Evolutionary conservation across 1,140 invertebrate species (phyloP), one percentile per base, ranked within the genome.

Genomic region (Planococcus citri): DNA sequence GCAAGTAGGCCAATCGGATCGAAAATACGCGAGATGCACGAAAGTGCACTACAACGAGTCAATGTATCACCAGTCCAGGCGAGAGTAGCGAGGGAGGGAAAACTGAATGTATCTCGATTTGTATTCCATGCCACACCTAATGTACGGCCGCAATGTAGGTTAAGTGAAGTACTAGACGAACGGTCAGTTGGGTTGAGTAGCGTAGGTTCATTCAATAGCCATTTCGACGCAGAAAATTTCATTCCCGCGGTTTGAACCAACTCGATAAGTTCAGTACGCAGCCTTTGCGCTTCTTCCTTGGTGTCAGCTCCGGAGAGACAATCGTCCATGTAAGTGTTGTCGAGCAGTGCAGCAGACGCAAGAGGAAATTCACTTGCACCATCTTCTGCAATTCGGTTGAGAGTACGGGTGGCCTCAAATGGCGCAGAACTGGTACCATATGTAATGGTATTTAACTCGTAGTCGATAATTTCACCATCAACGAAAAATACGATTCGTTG

Each of bases 401-500:
- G 68, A 71, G 72, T 74, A 27, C 76, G 68, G n/a, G 73, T 77
- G 0, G 77, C 76, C 38, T 78, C 69, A 72, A 73, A 80, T 0
- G 78, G 74, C 9, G 78, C 78, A 1, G 72, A 73, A 4, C 74
- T 72, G 27, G 76, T 78, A 2, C 79, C 79, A 69, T 78, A 80
- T 1, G 79, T 80, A 0, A 80, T 73, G 1, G 78, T 80, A 17
- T 74, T 77, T 12, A 80, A 67, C 29, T 68, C 73, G 73, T 72
- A 80, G 10, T 69, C 74, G 69, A 72, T 73, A 4, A 79, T 61
- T 17, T 69, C 57, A 60, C 76, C 58, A 8, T 70, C 51, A n/a
- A 73, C 78, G 80, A 82, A 6, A 81, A 41, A 21, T n/a, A n/a
- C n/a, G n/a, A 82, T 80, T 68, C 74, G 71, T 70, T 81, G 78